Base-by-base conservation (phyloP, 2,888 invertebrate genomes). In the Athalia circularis region DNA sequence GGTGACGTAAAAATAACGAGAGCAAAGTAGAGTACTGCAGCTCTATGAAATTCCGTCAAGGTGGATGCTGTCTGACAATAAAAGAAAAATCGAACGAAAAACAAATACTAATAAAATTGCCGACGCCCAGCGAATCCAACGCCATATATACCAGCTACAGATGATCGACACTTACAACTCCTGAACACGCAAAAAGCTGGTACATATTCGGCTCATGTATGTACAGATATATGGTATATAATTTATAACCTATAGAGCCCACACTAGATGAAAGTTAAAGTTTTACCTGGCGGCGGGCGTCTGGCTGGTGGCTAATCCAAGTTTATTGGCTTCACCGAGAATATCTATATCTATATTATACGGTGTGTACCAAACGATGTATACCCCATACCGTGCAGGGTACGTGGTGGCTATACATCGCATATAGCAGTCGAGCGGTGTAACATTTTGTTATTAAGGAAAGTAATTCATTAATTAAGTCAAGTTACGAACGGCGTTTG, bases 391-490 rank as follows among this genome's bases (percentile, higher is more conserved):
- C n/a, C n/a, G 61, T 45, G 64, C n/a, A n/a, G n/a, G 8, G 47
- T 7, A 54, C 7, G 7, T 29, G n/a, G n/a, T n/a, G n/a, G n/a
- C n/a, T 54, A 54, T n/a, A n/a, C n/a, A 54, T n/a, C 4, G 15
- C 62, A 29, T 62, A 15, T 8, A n/a, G 62, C 62, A 62, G 62
- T 15, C 11, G 11, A n/a, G 54, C 11, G 15, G 8, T 13, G 61
- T 6, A 75, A 62, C 75, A 50, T 75, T 64, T 75, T 57, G 75
- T 75, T 75, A 75, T 75, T 75, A 75, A 62, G 75, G 50, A 75
- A 64, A 62, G 64, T 75, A 75, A 75, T 75, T 75, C 61, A 62
- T 75, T 75, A 75, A 75, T 75, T 61, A 75, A 75, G 64, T 75
- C 75, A 29, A 75, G 64, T 75, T 62, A 62, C 15, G 59, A 72